Evolutionary conservation across 2,797 vertebrate genomes (phyloP).

Genomic region (Erpetoichthys calabaricus): DNA sequence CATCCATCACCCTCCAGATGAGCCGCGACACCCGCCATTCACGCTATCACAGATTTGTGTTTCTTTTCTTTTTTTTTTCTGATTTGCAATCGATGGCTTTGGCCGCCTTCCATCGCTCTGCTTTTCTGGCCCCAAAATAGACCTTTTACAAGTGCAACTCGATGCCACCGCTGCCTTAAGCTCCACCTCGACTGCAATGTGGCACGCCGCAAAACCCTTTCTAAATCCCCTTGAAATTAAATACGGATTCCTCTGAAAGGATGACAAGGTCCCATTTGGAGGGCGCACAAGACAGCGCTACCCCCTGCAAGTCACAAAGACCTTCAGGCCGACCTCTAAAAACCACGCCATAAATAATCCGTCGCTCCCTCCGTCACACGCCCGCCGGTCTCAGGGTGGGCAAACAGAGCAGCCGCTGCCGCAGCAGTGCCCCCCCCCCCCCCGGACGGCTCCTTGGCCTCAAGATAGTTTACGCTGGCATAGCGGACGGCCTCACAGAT

Average conservation of each 20-base stretch:
- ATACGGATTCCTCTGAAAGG: slow-evolving; percentile 13
- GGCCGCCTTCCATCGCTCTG: slow-evolving; percentile 6
- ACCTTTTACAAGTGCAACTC: slow-evolving; percentile 2
- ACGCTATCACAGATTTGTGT: slow-evolving; percentile 12
- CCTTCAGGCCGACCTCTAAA: slow-evolving; percentile 29
- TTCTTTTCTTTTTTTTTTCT: slow-evolving; percentile 3
- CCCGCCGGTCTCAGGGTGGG: too few relatives aligned
- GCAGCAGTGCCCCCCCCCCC: too few relatives aligned
- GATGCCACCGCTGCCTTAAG: not conserved
- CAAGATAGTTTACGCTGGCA: too few relatives aligned
- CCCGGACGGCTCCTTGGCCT: too few relatives aligned
- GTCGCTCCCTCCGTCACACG: not conserved
- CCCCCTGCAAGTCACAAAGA: slow-evolving; percentile 12
- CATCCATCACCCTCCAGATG: slow-evolving; percentile 37
- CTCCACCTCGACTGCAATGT: not conserved
- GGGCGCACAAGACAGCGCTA: slow-evolving; percentile 2
- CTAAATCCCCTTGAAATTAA: slow-evolving; percentile 31
- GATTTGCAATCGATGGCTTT: slow-evolving; percentile 7
- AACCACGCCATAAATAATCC: not conserved
- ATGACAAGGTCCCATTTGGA: slow-evolving; percentile 15
- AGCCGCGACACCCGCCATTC: slow-evolving; percentile 26
- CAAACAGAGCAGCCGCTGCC: too few relatives aligned
- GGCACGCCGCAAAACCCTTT: slow-evolving; percentile 3
- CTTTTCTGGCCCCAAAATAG: slow-evolving; percentile 13
- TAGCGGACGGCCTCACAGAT: too few relatives aligned